phyloP scores from a whole-genome alignment of 2,797 vertebrate genomes.

The Eidolon dupreanum region DNA sequence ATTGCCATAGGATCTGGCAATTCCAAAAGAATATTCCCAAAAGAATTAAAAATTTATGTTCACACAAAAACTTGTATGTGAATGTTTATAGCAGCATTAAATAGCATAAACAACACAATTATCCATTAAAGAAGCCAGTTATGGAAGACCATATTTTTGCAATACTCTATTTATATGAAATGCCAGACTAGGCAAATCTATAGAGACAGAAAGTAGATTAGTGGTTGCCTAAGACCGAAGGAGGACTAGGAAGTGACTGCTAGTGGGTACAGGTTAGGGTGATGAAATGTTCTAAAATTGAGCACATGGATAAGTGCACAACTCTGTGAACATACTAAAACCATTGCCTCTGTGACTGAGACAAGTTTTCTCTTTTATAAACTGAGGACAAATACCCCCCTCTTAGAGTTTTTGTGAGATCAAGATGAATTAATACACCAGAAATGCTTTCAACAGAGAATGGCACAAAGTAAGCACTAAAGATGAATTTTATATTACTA shows the following conservation, averaged over 20 bases:
- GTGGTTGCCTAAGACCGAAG: not conserved
- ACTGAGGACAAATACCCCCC: not conserved
- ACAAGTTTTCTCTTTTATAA: slow-evolving; percentile 17
- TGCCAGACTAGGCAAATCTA: not conserved
- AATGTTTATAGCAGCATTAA: not conserved
- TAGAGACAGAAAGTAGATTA: not conserved
- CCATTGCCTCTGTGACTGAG: not conserved
- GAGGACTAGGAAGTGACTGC: not conserved
- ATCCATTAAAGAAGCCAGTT: not conserved
- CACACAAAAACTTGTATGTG: not conserved
- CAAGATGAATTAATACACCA: not conserved
- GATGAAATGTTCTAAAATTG: not conserved
- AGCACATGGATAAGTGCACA: not conserved
- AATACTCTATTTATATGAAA: not conserved
- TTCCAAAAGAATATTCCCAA: not conserved
- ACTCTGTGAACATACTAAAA: not conserved
- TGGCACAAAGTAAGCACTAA: not conserved
- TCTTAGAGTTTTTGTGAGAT: not conserved
- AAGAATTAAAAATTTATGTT: not conserved
- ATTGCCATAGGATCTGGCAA: not conserved
- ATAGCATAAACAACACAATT: not conserved
- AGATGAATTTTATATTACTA: not conserved
- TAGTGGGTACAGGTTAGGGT: not conserved
- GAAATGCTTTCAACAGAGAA: not conserved
- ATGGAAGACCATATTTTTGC: not conserved